Conservation (phyloP, 2,113 vertebrate genomes). For the Podarcis cretensis region DNA sequence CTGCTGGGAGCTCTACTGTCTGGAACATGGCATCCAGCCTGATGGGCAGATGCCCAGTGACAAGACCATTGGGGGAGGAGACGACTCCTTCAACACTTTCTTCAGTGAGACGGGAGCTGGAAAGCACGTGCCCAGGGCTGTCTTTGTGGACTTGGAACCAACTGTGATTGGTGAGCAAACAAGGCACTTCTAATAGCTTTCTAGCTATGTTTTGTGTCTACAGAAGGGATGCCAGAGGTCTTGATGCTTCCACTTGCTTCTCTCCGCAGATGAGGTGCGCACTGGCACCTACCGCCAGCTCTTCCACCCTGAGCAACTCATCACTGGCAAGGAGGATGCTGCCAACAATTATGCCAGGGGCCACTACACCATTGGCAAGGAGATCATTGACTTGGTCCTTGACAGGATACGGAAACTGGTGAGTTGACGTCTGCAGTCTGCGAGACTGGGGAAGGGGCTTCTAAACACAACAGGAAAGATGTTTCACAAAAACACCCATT, state of each 20-base stretch:
- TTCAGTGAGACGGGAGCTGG: conserved; percentile 89
- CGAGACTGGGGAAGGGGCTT: too few species aligned
- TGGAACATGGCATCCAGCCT: conserved; percentile 80
- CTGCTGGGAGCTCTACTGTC: conserved; percentile 81
- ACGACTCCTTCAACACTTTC: conserved; percentile 90
- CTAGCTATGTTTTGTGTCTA: too few species aligned
- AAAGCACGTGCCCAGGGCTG: conserved; percentile 86
- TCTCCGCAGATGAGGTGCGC: conserved; percentile 79
- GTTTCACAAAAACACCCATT: too few species aligned
- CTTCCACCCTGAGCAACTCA: conserved; percentile 85
- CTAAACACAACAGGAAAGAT: too few species aligned
- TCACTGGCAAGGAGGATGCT: conserved; percentile 88
- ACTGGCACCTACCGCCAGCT: conserved; percentile 83
- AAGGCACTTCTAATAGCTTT: too few species aligned
- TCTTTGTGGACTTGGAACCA: conserved; percentile 87
- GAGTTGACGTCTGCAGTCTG: background rate
- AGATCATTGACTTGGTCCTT: conserved; percentile 86
- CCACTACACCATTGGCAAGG: conserved; percentile 88
- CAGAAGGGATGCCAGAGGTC: too few species aligned
- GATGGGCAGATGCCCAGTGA: conserved; percentile 82
- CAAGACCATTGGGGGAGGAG: conserved; percentile 82
- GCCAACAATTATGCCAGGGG: conserved; percentile 88
- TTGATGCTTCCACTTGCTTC: background rate
- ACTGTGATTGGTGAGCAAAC: conserved; percentile 83
- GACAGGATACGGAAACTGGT: conserved; percentile 87